Evolutionary conservation across 1,140 invertebrate genomes (phyloP).

Genomic region (Gerris buenoi): DNA sequence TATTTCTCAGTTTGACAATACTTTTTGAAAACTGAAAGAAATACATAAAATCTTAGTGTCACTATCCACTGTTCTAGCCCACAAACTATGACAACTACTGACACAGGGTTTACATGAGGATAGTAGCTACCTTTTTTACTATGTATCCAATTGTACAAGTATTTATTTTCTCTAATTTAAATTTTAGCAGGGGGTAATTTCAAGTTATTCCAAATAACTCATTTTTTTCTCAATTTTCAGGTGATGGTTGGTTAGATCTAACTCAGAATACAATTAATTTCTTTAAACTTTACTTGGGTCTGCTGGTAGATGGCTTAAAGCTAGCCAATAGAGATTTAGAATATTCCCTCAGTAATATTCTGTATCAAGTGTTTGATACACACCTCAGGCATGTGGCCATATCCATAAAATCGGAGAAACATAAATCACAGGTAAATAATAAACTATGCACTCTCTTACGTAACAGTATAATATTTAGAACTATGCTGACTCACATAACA

Average conservation of each 20-base stretch:
- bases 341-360: constrained; percentile 41
- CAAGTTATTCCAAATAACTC: background rate
- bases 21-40: no score
- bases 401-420: constrained; percentile 39
- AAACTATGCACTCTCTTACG: no score
- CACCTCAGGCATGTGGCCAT: constrained; percentile 47
- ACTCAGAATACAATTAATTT: constrained; percentile 56
- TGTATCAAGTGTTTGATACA: constrained; percentile 46
- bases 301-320: constrained; percentile 51
- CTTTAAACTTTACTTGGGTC: constrained; percentile 44
- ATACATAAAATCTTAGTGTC: no score
- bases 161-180: background rate
- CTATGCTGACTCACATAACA: no score
- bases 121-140: background rate
- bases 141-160: background rate
- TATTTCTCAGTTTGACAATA: no score
- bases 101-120: background rate
- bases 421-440: constrained; percentile 40
- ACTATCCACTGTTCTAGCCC: no score
- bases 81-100: no score
- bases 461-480: no score
- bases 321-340: constrained; percentile 47
- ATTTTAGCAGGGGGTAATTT: background rate
- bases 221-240: constrained; percentile 27
- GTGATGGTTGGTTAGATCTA: constrained; percentile 48